phyloP scores from a whole-genome alignment of 2,113 vertebrate genomes.

The Thamnophis sirtalis region DNA sequence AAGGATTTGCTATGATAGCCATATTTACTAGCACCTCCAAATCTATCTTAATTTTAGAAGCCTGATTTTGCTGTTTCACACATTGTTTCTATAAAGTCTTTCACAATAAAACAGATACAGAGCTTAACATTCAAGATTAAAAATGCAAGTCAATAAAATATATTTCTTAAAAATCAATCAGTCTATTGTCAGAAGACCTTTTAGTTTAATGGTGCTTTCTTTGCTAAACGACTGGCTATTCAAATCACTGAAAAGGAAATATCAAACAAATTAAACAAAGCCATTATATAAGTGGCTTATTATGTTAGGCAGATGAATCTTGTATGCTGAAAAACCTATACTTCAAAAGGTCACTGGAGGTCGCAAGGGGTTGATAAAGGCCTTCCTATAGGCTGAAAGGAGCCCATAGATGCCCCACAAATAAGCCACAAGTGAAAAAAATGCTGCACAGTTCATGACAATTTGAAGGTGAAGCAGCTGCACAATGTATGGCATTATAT shows the following conservation, averaged over 20 bases:
- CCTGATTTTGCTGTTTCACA: neutral
- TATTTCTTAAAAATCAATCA: neutral
- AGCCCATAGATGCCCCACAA: neutral
- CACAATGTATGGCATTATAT: neutral
- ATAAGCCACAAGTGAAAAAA: neutral
- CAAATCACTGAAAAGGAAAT: neutral
- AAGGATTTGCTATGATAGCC: neutral
- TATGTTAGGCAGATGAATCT: neutral
- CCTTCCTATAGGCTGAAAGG: neutral
- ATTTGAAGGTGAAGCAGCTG: neutral
- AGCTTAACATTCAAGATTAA: neutral
- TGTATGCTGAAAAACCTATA: neutral
- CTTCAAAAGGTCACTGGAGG: neutral
- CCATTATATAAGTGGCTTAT: neutral
- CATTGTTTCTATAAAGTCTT: neutral
- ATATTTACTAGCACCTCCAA: neutral
- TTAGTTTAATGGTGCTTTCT: neutral
- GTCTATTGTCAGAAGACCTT: neutral
- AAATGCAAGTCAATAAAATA: neutral
- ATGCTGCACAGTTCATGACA: neutral
- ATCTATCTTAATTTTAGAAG: neutral
- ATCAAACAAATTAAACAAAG: neutral
- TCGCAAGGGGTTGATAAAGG: neutral
- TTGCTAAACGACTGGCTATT: neutral
- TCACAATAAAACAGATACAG: neutral